Evolutionary conservation across 2,113 vertebrate species (phyloP).

Genomic region (Benthochromis sp.): DNA sequence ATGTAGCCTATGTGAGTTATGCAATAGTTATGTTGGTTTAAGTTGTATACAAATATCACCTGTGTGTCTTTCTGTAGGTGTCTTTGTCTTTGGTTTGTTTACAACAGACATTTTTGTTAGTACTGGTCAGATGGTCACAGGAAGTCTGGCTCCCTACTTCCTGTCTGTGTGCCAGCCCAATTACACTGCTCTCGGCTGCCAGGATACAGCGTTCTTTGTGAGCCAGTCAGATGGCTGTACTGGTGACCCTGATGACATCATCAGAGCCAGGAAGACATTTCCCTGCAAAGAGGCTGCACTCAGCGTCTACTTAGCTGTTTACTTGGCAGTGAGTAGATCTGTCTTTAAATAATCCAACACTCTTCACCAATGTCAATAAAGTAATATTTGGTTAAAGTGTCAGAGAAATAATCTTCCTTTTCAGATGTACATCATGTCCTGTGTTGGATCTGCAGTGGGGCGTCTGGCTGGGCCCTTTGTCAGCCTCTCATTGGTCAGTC

Average conservation of each 20-base stretch:
- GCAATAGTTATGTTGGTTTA: neutral
- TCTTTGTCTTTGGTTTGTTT: constrained; percentile 86
- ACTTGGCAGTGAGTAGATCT: constrained; percentile 80
- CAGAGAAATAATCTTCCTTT: constrained; percentile 4
- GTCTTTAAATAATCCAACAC: neutral
- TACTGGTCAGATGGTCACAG: constrained; percentile 85
- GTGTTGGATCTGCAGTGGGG: constrained; percentile 80
- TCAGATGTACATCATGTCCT: constrained; percentile 87
- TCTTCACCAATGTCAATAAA: neutral
- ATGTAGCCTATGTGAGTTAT: neutral
- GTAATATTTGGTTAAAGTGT: neutral
- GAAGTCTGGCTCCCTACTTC: constrained; percentile 87
- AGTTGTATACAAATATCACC: neutral
- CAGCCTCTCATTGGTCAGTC: constrained; percentile 80
- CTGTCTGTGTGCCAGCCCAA: constrained; percentile 88
- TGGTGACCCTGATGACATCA: constrained; percentile 79
- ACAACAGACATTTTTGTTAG: constrained; percentile 90
- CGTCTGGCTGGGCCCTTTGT: constrained; percentile 82
- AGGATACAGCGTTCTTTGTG: constrained; percentile 78
- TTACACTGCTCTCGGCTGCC: constrained; percentile 84
- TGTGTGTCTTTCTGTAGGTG: constrained; percentile 68
- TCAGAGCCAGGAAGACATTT: constrained; percentile 84
- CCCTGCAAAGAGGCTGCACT: constrained; percentile 90
- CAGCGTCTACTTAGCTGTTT: constrained; percentile 82
- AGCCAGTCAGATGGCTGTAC: constrained; percentile 80